Conservation (phyloP, 2,797 vertebrate genomes). For the Dipus sagitta region DNA sequence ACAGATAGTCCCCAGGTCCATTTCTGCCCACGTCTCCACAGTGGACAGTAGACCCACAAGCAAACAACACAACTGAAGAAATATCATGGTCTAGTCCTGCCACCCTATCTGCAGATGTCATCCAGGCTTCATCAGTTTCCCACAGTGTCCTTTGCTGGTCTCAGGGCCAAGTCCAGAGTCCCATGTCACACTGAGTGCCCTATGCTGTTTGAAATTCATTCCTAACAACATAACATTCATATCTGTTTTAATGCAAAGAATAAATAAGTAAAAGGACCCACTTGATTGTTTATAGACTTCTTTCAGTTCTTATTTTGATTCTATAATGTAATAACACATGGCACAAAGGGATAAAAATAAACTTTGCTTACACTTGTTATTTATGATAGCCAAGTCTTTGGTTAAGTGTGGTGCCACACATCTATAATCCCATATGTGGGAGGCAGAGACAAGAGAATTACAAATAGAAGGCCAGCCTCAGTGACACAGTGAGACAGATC, state of each 20-base stretch:
- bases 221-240: not conserved
- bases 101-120: not conserved
- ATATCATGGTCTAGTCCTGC: too few relatives aligned
- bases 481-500: too few relatives aligned
- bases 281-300: not conserved
- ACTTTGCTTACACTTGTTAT: not conserved
- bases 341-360: not conserved
- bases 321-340: not conserved
- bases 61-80: too few relatives aligned
- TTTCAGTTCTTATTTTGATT: not conserved
- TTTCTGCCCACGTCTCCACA: too few relatives aligned
- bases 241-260: not conserved
- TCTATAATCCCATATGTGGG: too few relatives aligned
- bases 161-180: too few relatives aligned
- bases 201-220: not conserved
- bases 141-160: not conserved
- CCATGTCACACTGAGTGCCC: not conserved
- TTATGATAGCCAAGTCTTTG: not conserved
- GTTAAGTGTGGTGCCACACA: too few relatives aligned
- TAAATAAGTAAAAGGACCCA: too few relatives aligned
- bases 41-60: too few relatives aligned
- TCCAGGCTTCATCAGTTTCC: not conserved
- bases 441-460: too few relatives aligned
- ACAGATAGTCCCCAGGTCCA: too few relatives aligned
- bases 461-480: too few relatives aligned